phyloP scores from a whole-genome alignment of 2,888 invertebrate species.

The Megalurothrips usitatus region DNA sequence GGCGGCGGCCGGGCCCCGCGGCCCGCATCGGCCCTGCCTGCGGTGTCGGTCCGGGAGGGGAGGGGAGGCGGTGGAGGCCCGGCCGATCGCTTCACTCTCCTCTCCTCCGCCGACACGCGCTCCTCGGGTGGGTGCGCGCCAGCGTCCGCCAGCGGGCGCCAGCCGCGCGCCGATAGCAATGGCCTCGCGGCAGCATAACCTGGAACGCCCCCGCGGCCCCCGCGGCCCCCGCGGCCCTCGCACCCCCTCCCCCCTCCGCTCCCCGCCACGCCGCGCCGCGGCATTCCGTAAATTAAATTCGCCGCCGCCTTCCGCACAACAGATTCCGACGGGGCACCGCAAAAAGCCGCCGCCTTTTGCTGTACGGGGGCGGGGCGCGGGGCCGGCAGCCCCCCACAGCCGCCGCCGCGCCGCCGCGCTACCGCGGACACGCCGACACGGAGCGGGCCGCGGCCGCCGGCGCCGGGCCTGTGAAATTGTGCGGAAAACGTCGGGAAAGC shows the following conservation, averaged over 20 bases:
- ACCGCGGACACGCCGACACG: too few relatives aligned
- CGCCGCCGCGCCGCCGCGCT: not conserved
- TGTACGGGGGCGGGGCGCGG: not conserved
- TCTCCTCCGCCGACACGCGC: too few relatives aligned
- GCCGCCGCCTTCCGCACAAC: not conserved
- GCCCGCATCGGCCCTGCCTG: too few relatives aligned
- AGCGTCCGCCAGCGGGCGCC: not conserved
- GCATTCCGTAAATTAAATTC: constrained; percentile 5
- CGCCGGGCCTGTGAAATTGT: too few relatives aligned
- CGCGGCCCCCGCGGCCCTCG: not conserved
- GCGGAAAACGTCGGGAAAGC: too few relatives aligned
- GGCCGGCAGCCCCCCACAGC: not conserved
- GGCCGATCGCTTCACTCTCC: too few relatives aligned
- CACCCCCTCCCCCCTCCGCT: not conserved
- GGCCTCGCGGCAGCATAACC: not conserved
- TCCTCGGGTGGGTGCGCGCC: too few relatives aligned
- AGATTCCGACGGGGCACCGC: not conserved
- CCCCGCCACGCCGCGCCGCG: not conserved
- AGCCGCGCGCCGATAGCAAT: too few relatives aligned
- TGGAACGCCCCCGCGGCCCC: not conserved
- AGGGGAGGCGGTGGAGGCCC: too few relatives aligned
- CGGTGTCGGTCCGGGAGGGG: too few relatives aligned
- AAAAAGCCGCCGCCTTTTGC: not conserved
- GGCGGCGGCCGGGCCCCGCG: too few relatives aligned
- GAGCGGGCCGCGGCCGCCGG: too few relatives aligned